phyloP scores from a whole-genome alignment of 2,888 invertebrate genomes.

The Drosophila peninsularis region DNA sequence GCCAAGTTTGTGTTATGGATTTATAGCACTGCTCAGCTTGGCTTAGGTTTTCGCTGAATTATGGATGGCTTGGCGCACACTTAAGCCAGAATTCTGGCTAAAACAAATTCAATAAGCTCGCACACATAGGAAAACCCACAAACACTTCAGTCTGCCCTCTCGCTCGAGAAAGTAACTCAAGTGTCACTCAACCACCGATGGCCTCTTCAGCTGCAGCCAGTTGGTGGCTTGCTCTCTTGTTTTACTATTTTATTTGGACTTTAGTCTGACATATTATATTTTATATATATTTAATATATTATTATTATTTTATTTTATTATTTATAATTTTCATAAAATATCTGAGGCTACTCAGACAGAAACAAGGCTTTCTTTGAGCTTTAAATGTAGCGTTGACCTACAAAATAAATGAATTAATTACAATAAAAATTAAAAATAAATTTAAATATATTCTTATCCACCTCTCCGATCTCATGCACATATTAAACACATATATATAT shows the following conservation, averaged over 20 bases:
- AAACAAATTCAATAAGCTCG: constrained; percentile 19
- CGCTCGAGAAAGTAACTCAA: constrained; percentile 4
- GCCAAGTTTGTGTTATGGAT: constrained; percentile 65
- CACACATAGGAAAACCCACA: constrained; percentile 9
- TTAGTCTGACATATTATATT: neutral
- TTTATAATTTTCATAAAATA: too few species aligned
- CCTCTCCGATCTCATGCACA: too few species aligned
- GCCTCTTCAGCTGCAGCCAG: constrained; percentile 14
- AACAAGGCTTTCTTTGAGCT: too few species aligned
- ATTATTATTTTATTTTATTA: too few species aligned
- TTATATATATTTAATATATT: too few species aligned
- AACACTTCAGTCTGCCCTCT: constrained; percentile 1
- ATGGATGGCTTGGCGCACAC: constrained; percentile 30
- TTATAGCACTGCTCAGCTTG: constrained; percentile 51
- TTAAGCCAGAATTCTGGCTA: neutral
- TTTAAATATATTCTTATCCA: too few species aligned
- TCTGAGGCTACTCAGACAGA: too few species aligned
- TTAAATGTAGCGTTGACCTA: too few species aligned
- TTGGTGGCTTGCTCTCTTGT: neutral
- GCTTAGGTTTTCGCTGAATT: constrained; percentile 30
- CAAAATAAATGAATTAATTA: too few species aligned
- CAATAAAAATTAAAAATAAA: too few species aligned
- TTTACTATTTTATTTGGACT: neutral
- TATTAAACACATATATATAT: too few species aligned
- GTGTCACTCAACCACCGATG: constrained; percentile 5